Base-by-base conservation (phyloP, 2,113 vertebrate genomes). In the Baryphthengus martii region DNA sequence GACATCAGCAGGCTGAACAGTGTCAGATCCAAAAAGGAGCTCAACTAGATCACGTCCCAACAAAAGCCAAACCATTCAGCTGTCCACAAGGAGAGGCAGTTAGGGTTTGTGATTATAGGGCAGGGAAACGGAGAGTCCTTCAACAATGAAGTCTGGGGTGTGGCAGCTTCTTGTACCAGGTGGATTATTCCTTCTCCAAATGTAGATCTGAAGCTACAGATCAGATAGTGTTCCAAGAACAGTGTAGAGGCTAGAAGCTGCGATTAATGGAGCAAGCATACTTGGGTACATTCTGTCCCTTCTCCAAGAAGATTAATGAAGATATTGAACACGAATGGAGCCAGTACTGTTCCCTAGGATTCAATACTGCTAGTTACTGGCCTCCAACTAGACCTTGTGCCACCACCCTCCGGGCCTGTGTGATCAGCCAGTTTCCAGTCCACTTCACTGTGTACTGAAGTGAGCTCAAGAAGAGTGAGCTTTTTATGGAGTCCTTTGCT, bases 1-100 rank as follows among this genome's bases (percentile, higher is more conserved):
- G 31, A 29, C 8, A 10, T 63, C 14, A 52, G 4, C 21, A 52
- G 8, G 5, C 53, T 53, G 13, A 0, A 1, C 8, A 53, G 13
- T 29, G 7, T 24, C 33, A 76, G 39, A 35, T 47, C 19, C 2
- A 4, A 78, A 24, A 44, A 45, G 10, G 7, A 50, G 21, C 17
- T 56, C 35, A 35, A 6, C 13, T 35, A 17, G 6, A 12, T 37
- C 31, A 13, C 55, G 14, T 76, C 40, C 25, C 31, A 75, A 50
- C 21, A 50, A 50, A 3, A 50, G 11, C 15, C 2, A 3, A 73
- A 68, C 9, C 35, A 21, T 21, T 35, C 17, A 55, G 24, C 14
- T 70, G 6, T 33, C 21, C 4, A 13, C 56, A 63, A 44, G 10
- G 31, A 71, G 11, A 7, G 3, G 9, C 35, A 49, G 13, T 16